Base-by-base conservation (phyloP, 2,113 vertebrate genomes). In the Rhineura floridana region DNA sequence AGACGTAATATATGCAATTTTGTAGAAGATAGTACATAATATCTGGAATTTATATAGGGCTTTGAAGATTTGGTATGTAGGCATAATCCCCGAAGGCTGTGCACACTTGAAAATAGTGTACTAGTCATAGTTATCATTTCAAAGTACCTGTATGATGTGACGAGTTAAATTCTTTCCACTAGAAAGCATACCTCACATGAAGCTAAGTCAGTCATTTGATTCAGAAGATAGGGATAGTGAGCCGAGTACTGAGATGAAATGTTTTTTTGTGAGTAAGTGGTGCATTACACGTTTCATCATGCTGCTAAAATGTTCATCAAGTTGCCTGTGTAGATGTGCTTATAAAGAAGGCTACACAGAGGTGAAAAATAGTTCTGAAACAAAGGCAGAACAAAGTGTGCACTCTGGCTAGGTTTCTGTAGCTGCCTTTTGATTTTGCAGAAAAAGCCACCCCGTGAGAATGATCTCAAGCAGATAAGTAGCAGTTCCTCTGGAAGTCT, bases 361-460 rank as follows among this genome's bases (percentile, higher is more conserved):
- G 86, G 80, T 89, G 36, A 50, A 82, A 73, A 86, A 76, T 90
- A 77, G 48, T 42, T 94, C 89, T 84, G 42, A 90, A 94, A 91
- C 91, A 94, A 30, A 95, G 95, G 96, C 93, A 82, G 93, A 90
- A 92, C 92, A 92, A 92, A 55, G 9, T 85, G 12, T 88, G 88
- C 93, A 96, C 88, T 89, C 80, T 93, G 95, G 95, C 91, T 95
- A 97, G 97, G 97, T 97, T 96, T 97, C 97, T 99, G 98, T 98
- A 98, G 98, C 97, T 98, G 92, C 98, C 92, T 97, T 99, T 98
- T 98, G 97, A 96, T 98, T 98, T 98, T 99, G 95, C 98, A 99
- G 99, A 99, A 98, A 97, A 99, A 98, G 95, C 98, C 98, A 73
- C 97, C 97, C 79, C 98, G 99, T 93, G 99, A 99, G 97, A 99